Base-by-base conservation (phyloP, 2,888 invertebrate species). In the Chloromyia formosa region DNA sequence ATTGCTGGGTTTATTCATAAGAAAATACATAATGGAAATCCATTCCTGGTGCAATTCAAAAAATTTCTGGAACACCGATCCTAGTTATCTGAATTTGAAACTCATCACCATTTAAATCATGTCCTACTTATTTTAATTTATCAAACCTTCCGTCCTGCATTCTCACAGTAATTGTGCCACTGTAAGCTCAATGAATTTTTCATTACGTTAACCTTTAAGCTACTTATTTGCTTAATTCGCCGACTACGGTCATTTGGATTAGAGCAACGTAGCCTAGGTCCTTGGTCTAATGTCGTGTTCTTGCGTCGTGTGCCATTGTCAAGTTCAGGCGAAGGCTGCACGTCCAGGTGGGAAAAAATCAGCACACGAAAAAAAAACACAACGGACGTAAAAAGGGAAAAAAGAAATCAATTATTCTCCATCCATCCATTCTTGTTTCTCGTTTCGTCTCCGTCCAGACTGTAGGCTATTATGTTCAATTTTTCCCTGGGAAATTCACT, bases 71-170 rank as follows among this genome's bases (percentile, higher is more conserved):
- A n/a, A n/a, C n/a, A n/a, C n/a, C n/a, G n/a, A n/a, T 7, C 27
- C 27, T n/a, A 40, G 1, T 62, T 23, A 40, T 40, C 62, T 62
- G 35, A 23, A 40, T 40, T 40, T 16, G n/a, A 40, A 9, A 27
- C 62, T 62, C 62, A 62, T 62, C 62, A 23, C 62, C 62, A 40
- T 62, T 40, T 35, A 62, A 62, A 62, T 62, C 62, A 18, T 27
- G 16, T 62, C 62, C 42, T 40, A 27, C n/a, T n/a, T n/a, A n/a
- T n/a, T 35, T 62, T 35, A n/a, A 62, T 40, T 62, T 40, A 22
- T 40, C 16, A 62, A 40, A 40, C 18, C 62, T 62, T 40, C 16
- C 10, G 62, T 27, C n/a, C 27, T 62, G 16, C 62, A 40, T 62
- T 62, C 40, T 62, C 62, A 62, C 40, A 16, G 40, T 40, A 62